phyloP scores from a whole-genome alignment of 2,113 vertebrate species.

The Ceuthmochares aereus region DNA sequence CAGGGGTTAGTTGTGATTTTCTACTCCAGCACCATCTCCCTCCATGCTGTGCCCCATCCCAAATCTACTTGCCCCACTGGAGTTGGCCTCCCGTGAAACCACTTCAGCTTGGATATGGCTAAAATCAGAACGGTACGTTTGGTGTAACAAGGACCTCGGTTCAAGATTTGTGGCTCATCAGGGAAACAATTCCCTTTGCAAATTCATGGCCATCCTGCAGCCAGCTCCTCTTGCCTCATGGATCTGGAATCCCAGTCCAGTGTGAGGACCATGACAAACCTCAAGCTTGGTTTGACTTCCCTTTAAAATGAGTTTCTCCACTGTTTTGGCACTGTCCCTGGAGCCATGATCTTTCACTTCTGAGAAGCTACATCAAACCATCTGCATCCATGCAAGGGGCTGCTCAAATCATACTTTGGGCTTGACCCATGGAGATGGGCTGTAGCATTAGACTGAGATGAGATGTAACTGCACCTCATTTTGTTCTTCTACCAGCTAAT shows the following conservation, averaged over 20 bases:
- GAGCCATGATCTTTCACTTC: background rate
- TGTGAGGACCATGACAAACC: background rate
- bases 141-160: background rate
- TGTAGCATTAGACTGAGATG: background rate
- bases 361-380: background rate
- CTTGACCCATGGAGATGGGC: background rate
- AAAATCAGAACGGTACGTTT: fast-evolving
- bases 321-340: background rate
- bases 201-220: background rate
- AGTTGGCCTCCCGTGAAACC: background rate
- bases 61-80: background rate
- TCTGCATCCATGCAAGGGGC: background rate
- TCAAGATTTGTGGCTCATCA: background rate
- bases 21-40: fast-evolving
- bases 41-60: background rate
- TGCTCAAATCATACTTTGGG: background rate
- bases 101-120: background rate
- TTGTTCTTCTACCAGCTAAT: background rate
- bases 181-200: background rate
- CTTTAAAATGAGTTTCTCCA: background rate
- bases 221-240: background rate
- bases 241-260: background rate
- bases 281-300: background rate
- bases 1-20: background rate
- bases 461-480: background rate